Percentiles rank a stretch among this genome's conserved stretches.
phyloP scores from a whole-genome alignment of 1,140 invertebrate genomes.

The Drosophila lowei region DNA sequence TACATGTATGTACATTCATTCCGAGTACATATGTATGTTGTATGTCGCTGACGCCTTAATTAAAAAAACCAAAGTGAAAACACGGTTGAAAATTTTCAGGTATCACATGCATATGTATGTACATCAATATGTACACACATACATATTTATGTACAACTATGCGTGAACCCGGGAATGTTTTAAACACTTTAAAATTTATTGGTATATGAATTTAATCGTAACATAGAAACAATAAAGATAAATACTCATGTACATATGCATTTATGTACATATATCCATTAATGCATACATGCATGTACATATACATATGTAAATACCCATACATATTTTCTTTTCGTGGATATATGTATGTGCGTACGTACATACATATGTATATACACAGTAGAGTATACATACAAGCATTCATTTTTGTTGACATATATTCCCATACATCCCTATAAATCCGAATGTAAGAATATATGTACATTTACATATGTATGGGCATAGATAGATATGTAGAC shows the following conservation, averaged over 20 bases:
- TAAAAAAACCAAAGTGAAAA: constrained; percentile 52
- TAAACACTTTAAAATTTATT: background rate
- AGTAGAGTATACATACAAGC: constrained; percentile 1
- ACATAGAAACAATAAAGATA: background rate
- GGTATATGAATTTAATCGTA: background rate
- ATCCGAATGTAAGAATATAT: background rate
- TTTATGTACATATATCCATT: background rate
- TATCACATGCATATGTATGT: no score
- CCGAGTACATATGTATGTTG: background rate
- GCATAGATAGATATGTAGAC: background rate
- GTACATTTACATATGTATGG: constrained; percentile 3
- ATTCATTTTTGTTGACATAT: no score
- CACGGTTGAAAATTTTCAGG: constrained; percentile 53
- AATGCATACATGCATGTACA: background rate
- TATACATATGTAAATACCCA: background rate
- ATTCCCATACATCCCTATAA: no score
- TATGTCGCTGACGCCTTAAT: constrained; percentile 32
- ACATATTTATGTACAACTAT: no score
- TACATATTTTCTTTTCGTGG: background rate
- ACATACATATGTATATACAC: background rate
- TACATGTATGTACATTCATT: background rate
- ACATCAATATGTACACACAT: no score
- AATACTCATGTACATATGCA: background rate
- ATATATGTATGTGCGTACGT: background rate
- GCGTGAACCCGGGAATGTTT: no score